These are phyloP conservation scores for Eurois occulta DNA, from an alignment of 2,888 invertebrate genomes.

Conservation along the genomic window DNA sequence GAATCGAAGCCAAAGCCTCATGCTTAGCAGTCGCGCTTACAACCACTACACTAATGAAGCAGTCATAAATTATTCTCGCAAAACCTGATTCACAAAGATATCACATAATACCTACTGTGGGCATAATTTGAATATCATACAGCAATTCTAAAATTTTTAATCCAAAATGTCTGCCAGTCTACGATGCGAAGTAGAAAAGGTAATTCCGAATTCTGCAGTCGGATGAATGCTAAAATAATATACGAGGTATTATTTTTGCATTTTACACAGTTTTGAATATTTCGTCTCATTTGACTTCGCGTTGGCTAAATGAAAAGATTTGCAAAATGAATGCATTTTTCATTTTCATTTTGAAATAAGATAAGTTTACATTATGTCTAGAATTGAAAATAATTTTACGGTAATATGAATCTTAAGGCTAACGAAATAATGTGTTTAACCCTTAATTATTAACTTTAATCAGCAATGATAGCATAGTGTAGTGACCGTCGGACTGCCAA, in stretches of 20 bases:
- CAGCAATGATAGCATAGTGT: too few relatives aligned
- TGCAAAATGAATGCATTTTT: constrained; percentile 10
- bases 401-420: too few relatives aligned
- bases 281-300: constrained; percentile 15
- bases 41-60: too few relatives aligned
- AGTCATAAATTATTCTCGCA: not conserved
- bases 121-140: constrained; percentile 25
- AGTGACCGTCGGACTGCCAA: too few relatives aligned
- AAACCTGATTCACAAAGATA: not conserved
- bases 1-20: too few relatives aligned
- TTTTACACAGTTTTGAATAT: constrained; percentile 26
- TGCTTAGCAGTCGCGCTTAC: too few relatives aligned
- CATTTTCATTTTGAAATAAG: not conserved
- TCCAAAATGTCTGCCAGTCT: constrained; percentile 25
- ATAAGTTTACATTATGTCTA: not conserved
- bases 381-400: not conserved
- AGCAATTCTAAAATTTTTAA: constrained; percentile 24
- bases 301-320: constrained; percentile 7
- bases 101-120: not conserved
- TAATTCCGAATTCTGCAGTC: constrained; percentile 37
- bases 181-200: constrained; percentile 31
- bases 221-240: constrained; percentile 48
- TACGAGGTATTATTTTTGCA: constrained; percentile 34
- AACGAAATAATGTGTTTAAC: not conserved
- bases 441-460: not conserved